Conservation (phyloP, 2,888 invertebrate species). For the Cheilosia impressa region DNA sequence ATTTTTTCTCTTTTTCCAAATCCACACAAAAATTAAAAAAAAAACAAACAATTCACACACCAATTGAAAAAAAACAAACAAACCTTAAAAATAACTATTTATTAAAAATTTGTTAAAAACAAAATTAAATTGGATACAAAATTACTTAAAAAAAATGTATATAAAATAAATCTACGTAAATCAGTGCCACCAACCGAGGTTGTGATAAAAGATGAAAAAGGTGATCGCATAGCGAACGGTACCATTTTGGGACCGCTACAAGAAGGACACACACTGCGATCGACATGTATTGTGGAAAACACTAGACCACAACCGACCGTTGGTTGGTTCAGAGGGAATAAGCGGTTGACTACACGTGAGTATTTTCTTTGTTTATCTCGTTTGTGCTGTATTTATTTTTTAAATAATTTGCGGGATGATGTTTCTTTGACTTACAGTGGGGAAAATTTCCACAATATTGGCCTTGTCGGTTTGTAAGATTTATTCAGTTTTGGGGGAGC, state of each 20-base stretch:
- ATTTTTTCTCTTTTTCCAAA: constrained; percentile 73
- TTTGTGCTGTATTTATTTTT: neutral
- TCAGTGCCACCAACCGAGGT: constrained; percentile 92
- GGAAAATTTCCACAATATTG: neutral
- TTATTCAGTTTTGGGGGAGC: no score
- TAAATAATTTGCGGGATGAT: neutral
- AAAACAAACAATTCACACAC: constrained; percentile 49
- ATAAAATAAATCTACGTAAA: constrained; percentile 81
- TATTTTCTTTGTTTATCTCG: constrained; percentile 55
- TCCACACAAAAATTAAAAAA: constrained; percentile 38
- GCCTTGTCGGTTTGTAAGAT: no score
- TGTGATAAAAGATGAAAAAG: constrained; percentile 88
- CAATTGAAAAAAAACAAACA: constrained; percentile 49
- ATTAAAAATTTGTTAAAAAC: constrained; percentile 40
- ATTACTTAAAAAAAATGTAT: constrained; percentile 22
- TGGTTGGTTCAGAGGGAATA: constrained; percentile 92
- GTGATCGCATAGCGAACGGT: constrained; percentile 86
- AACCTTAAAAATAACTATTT: constrained; percentile 29
- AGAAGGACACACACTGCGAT: constrained; percentile 82
- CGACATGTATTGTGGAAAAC: constrained; percentile 86
- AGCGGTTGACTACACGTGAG: constrained; percentile 85
- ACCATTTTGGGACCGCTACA: constrained; percentile 83
- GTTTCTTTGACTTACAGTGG: neutral
- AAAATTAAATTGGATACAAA: constrained; percentile 37
- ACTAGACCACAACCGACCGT: constrained; percentile 94